Base-by-base conservation (phyloP, 1,140 invertebrate genomes). In the Callitettix versicolor region DNA sequence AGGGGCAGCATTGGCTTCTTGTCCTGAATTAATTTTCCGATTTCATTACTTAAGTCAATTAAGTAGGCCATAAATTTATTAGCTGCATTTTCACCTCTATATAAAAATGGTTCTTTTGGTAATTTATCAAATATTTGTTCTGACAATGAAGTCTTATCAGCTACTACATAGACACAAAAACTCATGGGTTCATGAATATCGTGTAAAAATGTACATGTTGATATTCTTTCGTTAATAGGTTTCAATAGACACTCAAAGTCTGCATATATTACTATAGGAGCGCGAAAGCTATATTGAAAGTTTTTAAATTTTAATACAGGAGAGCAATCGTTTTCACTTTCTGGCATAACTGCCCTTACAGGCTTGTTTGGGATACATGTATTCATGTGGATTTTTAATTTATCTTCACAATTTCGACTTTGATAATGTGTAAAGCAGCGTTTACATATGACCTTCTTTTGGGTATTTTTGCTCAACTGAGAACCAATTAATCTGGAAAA, bases 241-340 rank as follows among this genome's bases (percentile, higher is more conserved):
- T 41, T 42, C 18, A 55, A 47, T n/a, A n/a, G n/a, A 55, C 42
- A 46, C 12, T 55, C 53, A 34, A 55, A 55, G 22, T 55, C 53
- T 1, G 42, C 53, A 47, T 55, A 55, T 0, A 46, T 14, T 46
- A 55, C 53, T 3, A 55, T 55, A 14, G 53, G 53, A 2, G 46
- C 21, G 7, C 12, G 30, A 46, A 17, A 46, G 14, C 26, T 15
- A 24, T 33, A 36, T 7, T 43, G 53, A 46, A 22, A 47, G 33
- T 55, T 55, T 34, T 55, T 46, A 47, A 55, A 55, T 20, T 47
- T 34, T 26, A 55, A 20, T 18, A 46, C 17, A 43, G 51, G 40
- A 2, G 42, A 14, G 26, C 9, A 18, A n/a, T n/a, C n/a, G n/a
- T 18, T 12, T 9, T 33, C 30, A 47, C 20, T 44, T 44, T 44